Conservation (phyloP, 2,888 invertebrate species). For the Rhamphomyia laevipes region DNA sequence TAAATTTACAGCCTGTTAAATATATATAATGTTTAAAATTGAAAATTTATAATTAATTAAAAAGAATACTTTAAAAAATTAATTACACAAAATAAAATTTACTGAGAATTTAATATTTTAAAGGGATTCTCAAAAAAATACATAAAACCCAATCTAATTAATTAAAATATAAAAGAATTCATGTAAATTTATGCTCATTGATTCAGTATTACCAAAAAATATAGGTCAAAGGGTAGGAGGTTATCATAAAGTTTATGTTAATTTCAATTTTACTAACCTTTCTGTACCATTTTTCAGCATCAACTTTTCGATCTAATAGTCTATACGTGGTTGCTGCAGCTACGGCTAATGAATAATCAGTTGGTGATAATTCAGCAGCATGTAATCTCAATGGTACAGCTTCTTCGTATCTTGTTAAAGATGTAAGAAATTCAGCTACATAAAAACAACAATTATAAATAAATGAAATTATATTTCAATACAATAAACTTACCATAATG, state of each 20-base stretch:
- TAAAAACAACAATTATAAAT: neutral
- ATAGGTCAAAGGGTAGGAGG: too few species aligned
- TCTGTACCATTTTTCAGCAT: conserved; percentile 81
- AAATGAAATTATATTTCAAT: neutral
- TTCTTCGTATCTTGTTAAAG: conserved; percentile 65
- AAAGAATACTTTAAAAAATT: neutral
- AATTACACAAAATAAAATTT: too few species aligned
- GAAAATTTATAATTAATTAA: neutral
- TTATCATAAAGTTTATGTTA: too few species aligned
- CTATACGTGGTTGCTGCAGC: conserved; percentile 81
- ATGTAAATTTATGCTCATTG: too few species aligned
- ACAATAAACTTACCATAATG: conserved; percentile 65
- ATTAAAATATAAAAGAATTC: too few species aligned
- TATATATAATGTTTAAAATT: neutral
- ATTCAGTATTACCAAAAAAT: too few species aligned
- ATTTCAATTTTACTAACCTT: conserved; percentile 49
- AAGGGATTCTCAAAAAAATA: too few species aligned
- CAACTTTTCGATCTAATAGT: conserved; percentile 64
- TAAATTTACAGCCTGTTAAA: conserved; percentile 35
- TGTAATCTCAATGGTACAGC: conserved; percentile 69
- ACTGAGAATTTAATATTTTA: too few species aligned
- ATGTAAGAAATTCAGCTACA: conserved; percentile 76
- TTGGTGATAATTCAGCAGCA: conserved; percentile 65
- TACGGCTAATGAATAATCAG: conserved; percentile 73
- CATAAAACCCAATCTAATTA: too few species aligned